Evolutionary conservation across 2,797 vertebrate species (phyloP), one percentile per base, ranked within the genome.

Genomic region (Gouania willdenowi): DNA sequence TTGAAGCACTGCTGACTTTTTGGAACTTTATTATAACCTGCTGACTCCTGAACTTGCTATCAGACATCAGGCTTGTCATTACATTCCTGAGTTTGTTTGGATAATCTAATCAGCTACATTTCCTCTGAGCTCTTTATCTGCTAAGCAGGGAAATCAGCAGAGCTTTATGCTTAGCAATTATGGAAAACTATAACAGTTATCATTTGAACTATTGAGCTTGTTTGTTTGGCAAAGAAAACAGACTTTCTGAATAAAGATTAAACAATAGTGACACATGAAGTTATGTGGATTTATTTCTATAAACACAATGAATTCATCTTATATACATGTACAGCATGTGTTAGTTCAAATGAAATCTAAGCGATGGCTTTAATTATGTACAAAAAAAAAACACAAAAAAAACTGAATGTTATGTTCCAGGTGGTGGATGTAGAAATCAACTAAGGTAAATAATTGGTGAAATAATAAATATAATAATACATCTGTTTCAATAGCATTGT

Each of bases 151-250:
- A 8, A 45, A 48, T 33, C n/a, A 14, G n/a, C 14, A 38, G 20
- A 38, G 19, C 46, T 47, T 28, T 42, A 25, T 53, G 45, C 57
- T 65, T 33, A 52, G 48, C 37, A 44, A 40, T 47, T 52, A 64
- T 52, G 43, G 43, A 74, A 66, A 44, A 54, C 26, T 49, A 54
- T 39, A 48, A 38, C 50, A 18, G 41, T 52, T 48, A 64, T 60
- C 42, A 51, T 62, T 48, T 43, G 21, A 69, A 51, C 51, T 65
- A 53, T 49, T 63, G 53, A 70, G 49, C 47, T 48, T 41, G 49
- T 47, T 42, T 33, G 60, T 75, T 66, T 69, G 62, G 36, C 42
- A 34, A 20, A 31, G 12, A 50, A 40, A 42, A 49, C 36, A 43
- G 43, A 40, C 52, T 53, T 39, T 62, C 13, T 41, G 42, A 48